Percentiles rank a stretch among this genome's conserved stretches.
phyloP scores from a whole-genome alignment of 2,797 vertebrate genomes.

The Scolopax rusticola region DNA sequence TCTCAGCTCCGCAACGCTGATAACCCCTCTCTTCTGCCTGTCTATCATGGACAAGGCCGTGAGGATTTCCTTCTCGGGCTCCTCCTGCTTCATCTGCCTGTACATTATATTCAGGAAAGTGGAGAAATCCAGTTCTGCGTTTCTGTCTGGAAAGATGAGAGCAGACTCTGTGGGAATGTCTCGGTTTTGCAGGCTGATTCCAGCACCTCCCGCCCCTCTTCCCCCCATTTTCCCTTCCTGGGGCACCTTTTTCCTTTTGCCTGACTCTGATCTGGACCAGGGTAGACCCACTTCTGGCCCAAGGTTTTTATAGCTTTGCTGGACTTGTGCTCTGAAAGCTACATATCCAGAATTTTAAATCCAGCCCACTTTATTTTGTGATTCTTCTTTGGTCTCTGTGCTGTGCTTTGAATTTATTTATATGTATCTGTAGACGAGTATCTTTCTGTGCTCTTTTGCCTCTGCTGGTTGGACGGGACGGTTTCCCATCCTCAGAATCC shows the following conservation, averaged over 20 bases:
- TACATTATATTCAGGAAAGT: slow-evolving; percentile 95
- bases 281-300: neutral
- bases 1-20: slow-evolving; percentile 86
- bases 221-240: neutral
- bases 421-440: accelerated
- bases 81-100: slow-evolving; percentile 92
- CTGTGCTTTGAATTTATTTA: neutral
- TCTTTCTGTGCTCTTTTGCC: neutral
- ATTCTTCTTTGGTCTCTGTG: neutral
- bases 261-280: no score
- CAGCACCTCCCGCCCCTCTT: neutral
- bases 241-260: neutral
- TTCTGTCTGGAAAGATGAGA: slow-evolving; percentile 77
- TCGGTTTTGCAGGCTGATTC: accelerated
- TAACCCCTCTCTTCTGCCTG: slow-evolving; percentile 88
- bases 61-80: slow-evolving; percentile 91
- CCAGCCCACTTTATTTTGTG: accelerated
- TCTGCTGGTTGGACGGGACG: neutral
- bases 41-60: slow-evolving; percentile 92
- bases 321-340: neutral
- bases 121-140: slow-evolving; percentile 92
- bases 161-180: neutral
- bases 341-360: neutral
- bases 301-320: accelerated
- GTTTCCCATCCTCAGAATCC: neutral